Base-by-base conservation (phyloP, 2,797 vertebrate species). In the Lepilemur ruficaudatus region DNA sequence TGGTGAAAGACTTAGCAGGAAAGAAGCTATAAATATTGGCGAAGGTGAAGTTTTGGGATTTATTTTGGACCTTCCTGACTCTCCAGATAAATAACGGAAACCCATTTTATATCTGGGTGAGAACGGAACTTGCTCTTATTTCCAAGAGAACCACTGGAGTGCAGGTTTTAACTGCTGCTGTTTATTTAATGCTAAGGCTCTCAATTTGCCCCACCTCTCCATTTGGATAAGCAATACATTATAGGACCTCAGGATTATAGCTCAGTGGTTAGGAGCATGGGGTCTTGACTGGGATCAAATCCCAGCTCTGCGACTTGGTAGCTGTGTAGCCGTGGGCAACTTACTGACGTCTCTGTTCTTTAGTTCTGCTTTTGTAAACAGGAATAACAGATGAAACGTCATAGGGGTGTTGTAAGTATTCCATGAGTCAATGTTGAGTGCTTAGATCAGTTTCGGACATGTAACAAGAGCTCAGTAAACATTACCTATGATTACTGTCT, bases 21-120 rank as follows among this genome's bases (percentile, higher is more conserved):
- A 96, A 81, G 43, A 73, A 85, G 79, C 94, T 86, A 93, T 95
- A 97, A 95, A 96, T 86, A 90, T 0, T 43, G 57, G 79, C 38
- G 1, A 81, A 7, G n/a, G 69, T 52, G 78, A 97, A 22, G 52
- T 83, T 59, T 41, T 41, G 48, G 63, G 69, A 92, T 96, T 95
- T 90, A 94, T 82, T 95, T 91, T 82, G 73, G 46, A 50, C 50
- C 57, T 55, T 67, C n/a, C 25, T 55, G 43, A 41, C 72, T 94
- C 75, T 18, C 4, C 0, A 80, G 38, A 88, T 81, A 95, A 82
- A 94, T 80, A 87, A 72, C 78, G 1, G 18, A 78, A 35, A 25
- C 14, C 4, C 12, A 75, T 57, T 55, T 78, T 79, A 38, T 28
- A 41, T 20, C 35, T 78, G 22, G 14, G 41, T 43, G 30, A 75